Conservation (phyloP, 2,888 invertebrate species). For the Eremobia ochroleuca region DNA sequence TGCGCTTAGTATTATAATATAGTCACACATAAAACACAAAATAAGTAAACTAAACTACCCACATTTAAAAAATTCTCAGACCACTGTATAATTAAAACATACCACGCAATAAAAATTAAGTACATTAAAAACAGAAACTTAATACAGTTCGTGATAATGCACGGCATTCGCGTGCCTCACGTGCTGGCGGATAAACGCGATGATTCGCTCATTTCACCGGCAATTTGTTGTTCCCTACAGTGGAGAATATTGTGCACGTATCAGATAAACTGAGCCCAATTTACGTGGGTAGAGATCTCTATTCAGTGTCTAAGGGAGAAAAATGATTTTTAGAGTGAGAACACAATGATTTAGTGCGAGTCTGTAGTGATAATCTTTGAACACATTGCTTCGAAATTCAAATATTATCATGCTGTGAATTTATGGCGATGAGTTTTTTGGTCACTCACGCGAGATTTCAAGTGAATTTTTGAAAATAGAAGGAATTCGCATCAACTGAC, state of each 20-base stretch:
- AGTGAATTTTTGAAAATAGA: neutral
- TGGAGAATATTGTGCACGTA: constrained; percentile 69
- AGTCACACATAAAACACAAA: neutral
- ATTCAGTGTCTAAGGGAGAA: constrained; percentile 42
- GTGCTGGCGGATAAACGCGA: constrained; percentile 54
- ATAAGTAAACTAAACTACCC: neutral
- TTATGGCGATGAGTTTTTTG: neutral
- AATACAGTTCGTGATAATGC: constrained; percentile 51
- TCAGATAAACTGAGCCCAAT: constrained; percentile 69
- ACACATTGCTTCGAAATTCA: neutral
- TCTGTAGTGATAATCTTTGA: neutral
- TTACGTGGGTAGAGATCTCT: constrained; percentile 61
- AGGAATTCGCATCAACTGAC: neutral
- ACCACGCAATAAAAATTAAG: constrained; percentile 40
- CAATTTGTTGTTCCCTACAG: constrained; percentile 57
- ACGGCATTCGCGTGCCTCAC: constrained; percentile 61
- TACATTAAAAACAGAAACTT: constrained; percentile 48
- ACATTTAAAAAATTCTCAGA: constrained; percentile 31
- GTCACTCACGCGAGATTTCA: neutral
- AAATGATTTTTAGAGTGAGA: neutral
- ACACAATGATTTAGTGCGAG: neutral
- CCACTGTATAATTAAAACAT: constrained; percentile 51
- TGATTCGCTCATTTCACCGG: constrained; percentile 61
- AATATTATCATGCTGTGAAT: neutral
- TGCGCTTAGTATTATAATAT: neutral